phyloP scores from a whole-genome alignment of 2,113 vertebrate species.

The Cranoglanis bouderius region DNA sequence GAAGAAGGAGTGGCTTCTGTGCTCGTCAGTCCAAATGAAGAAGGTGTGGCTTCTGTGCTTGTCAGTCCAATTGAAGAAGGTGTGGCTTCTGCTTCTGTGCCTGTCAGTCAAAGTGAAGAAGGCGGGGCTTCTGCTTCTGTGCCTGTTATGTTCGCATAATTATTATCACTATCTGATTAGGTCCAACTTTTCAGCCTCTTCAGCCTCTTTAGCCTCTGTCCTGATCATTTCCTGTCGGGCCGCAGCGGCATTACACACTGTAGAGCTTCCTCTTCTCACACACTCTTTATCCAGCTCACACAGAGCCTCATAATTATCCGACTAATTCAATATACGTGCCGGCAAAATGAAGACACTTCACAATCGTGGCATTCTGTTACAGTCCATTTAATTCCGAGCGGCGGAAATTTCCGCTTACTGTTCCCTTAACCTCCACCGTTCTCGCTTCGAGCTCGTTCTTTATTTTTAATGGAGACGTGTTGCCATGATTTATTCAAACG shows the following conservation, averaged over 20 bases:
- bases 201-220: neutral
- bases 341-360: neutral
- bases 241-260: neutral
- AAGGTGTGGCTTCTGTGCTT: neutral
- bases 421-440: conserved; percentile 16
- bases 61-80: neutral
- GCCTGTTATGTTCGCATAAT: neutral
- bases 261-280: neutral
- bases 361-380: neutral
- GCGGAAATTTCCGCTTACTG: neutral
- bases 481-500: conserved; percentile 72
- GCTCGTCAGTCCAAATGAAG: neutral
- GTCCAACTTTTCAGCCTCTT: neutral
- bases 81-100: neutral
- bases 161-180: neutral
- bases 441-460: conserved; percentile 49
- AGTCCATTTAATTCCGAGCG: neutral
- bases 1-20: neutral
- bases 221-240: neutral
- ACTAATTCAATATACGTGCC: neutral
- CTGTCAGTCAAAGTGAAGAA: neutral
- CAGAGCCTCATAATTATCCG: too few species aligned
- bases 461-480: conserved; percentile 65
- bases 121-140: neutral
- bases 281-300: neutral